Conservation (phyloP, 2,113 vertebrate genomes). For the Zingel zingel region DNA sequence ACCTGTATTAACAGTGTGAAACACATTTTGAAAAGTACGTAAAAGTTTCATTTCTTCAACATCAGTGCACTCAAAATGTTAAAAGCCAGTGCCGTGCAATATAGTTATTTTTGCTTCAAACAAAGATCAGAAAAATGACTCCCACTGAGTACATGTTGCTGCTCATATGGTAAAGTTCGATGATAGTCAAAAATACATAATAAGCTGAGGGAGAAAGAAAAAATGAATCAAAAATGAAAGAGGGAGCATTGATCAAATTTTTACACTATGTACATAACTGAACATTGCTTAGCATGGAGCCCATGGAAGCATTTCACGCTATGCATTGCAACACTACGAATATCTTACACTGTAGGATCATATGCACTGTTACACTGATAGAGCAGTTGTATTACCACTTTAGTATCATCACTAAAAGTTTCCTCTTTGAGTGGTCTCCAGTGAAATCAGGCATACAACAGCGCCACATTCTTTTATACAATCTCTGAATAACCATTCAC, state of each 20-base stretch:
- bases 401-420: slow-evolving; percentile 20
- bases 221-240: slow-evolving; percentile 29
- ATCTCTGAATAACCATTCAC: slow-evolving; percentile 17
- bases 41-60: slow-evolving; percentile 28
- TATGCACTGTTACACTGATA: slow-evolving; percentile 2
- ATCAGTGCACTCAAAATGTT: slow-evolving; percentile 1
- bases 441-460: slow-evolving; percentile 1
- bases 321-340: background rate
- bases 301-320: background rate
- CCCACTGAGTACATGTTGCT: background rate
- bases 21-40: slow-evolving; percentile 25
- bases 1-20: slow-evolving; percentile 34
- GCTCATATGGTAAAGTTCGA: background rate
- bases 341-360: background rate
- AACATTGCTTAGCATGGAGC: slow-evolving; percentile 1
- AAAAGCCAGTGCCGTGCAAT: background rate
- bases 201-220: slow-evolving; percentile 15
- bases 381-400: slow-evolving; percentile 32
- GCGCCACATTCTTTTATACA: background rate
- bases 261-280: slow-evolving; percentile 34
- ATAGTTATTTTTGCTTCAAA: slow-evolving; percentile 31
- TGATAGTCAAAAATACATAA: slow-evolving; percentile 39
- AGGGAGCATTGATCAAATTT: slow-evolving; percentile 4
- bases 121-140: slow-evolving; percentile 10
- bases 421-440: slow-evolving; percentile 38